Base-by-base conservation (phyloP, 2,113 vertebrate species). In the Delphinus delphis region DNA sequence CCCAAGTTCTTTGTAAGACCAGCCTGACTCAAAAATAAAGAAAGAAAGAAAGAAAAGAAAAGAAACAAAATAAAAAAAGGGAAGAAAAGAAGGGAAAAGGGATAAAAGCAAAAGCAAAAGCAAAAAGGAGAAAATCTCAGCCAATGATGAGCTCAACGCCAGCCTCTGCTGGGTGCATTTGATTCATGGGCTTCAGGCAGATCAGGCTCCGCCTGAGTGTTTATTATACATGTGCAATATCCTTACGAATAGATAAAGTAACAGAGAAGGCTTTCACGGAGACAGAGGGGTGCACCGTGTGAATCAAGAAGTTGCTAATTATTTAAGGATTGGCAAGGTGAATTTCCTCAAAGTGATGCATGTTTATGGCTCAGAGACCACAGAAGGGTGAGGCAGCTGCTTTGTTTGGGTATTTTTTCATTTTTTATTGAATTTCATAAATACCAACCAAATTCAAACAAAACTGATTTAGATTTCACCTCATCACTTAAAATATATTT, bases 401-500 rank as follows among this genome's bases (percentile, higher is more conserved):
- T 98, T 98, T 98, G 95, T 98, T 97, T 98, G 97, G 97, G 97
- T 97, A 97, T 98, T 80, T 80, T 95, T 94, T 94, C 94, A 55
- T 85, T 96, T 98, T 98, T 98, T 98, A 98, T 97, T 97, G 98
- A 98, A 98, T 99, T 98, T 98, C 98, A 98, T 98, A 98, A 99
- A 99, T 98, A 98, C 96, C 98, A 97, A 98, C 98, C 97, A 98
- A 99, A 99, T 98, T 99, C 98, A 98, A 98, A 98, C 97, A 98
- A 98, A 99, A 98, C 98, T 98, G 98, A 99, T 98, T 98, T 98
- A 98, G 98, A 98, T 98, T 98, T 99, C 98, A 98, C 98, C 98
- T 99, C 99, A 92, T 98, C 98, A 98, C 98, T 99, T 99, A 98
- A 99, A 98, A 99, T 99, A 98, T 98, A 98, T 99, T 98, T 98